Percentiles rank a stretch among this genome's conserved stretches.
Evolutionary conservation across 1,140 invertebrate genomes (phyloP).

Genomic region (Melipona quadrifasciata): DNA sequence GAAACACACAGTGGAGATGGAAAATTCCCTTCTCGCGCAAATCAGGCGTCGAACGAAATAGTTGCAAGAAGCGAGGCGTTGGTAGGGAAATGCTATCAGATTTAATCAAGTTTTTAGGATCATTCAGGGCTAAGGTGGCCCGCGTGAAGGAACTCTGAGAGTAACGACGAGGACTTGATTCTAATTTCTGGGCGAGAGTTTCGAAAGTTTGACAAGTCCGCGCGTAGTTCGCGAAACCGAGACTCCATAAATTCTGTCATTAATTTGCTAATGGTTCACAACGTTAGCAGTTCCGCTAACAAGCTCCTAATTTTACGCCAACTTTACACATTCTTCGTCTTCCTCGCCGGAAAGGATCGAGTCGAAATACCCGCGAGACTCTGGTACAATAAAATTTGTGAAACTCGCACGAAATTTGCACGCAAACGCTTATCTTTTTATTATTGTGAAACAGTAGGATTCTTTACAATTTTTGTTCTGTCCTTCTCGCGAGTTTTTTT

Average conservation of each 20-base stretch:
- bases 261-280: constrained; percentile 39
- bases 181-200: constrained; percentile 62
- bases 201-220: constrained; percentile 62
- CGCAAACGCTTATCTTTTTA: background rate
- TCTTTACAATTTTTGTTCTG: background rate
- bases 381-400: background rate
- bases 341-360: background rate
- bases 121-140: constrained; percentile 2
- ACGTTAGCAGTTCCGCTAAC: background rate
- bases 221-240: constrained; percentile 40
- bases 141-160: constrained; percentile 50
- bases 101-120: constrained; percentile 59
- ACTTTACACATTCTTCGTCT: background rate
- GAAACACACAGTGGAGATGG: background rate
- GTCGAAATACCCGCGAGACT: background rate
- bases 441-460: too few relatives aligned
- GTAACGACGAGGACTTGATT: constrained; percentile 58
- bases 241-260: constrained; percentile 40
- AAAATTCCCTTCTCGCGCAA: background rate
- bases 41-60: background rate
- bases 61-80: background rate
- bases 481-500: background rate
- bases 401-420: background rate
- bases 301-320: background rate
- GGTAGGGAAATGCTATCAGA: constrained; percentile 23